Conservation (phyloP, 2,888 invertebrate genomes). For the Lampropteryx suffumata region DNA sequence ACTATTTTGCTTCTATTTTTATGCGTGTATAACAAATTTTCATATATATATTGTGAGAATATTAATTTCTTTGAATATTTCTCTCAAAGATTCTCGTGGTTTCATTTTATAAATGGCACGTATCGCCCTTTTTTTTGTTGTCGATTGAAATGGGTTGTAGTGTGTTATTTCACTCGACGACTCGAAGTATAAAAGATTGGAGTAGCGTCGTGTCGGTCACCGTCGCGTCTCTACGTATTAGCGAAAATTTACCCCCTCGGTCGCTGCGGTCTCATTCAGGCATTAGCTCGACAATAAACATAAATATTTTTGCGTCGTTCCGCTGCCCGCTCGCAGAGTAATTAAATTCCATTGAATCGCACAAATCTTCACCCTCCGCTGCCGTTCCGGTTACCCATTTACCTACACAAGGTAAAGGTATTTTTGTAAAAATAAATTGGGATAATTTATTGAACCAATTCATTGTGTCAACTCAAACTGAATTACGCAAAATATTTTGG, state of each 20-base stretch:
- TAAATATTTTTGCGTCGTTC: constrained; percentile 81
- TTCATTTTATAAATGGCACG: no score
- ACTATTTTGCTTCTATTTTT: no score
- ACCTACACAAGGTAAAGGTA: constrained; percentile 38
- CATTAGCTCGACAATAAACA: constrained; percentile 77
- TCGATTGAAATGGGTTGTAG: neutral
- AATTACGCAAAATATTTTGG: constrained; percentile 4
- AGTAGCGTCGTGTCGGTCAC: constrained; percentile 16
- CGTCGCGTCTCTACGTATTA: constrained; percentile 31
- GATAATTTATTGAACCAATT: constrained; percentile 21
- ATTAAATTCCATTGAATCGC: constrained; percentile 81
- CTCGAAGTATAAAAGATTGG: constrained; percentile 14
- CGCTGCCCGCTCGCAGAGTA: constrained; percentile 67
- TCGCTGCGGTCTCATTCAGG: constrained; percentile 67
- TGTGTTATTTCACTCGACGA: constrained; percentile 3
- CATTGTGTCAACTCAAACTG: constrained; percentile 12
- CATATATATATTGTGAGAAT: no score
- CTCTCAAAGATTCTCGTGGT: no score
- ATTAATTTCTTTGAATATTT: no score
- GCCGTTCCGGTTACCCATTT: constrained; percentile 45
- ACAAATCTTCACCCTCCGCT: constrained; percentile 73
- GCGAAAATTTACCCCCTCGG: constrained; percentile 40
- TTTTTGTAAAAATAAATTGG: constrained; percentile 28
- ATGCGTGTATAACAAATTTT: no score
- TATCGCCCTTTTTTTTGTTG: no score